These are phyloP conservation scores for Hydraecia micacea DNA, from an alignment of 2,888 invertebrate species.

Conservation along the genomic window DNA sequence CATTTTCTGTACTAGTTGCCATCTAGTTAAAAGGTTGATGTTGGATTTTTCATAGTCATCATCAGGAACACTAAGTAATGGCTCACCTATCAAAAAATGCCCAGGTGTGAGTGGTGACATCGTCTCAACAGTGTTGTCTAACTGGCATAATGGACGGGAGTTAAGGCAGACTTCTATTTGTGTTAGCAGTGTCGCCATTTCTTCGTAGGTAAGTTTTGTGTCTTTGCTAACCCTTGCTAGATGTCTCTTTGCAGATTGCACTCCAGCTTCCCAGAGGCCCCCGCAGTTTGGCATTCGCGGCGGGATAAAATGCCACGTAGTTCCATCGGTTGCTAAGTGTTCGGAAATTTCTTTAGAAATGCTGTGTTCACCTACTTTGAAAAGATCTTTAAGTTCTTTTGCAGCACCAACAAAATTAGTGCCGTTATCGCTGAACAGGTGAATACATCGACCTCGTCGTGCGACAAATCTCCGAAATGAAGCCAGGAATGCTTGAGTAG, in stretches of 20 bases:
- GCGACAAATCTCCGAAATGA: slow-evolving; percentile 57
- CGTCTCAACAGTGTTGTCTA: not conserved
- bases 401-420: slow-evolving; percentile 57
- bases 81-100: slow-evolving; percentile 32
- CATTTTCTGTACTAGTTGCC: no score
- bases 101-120: slow-evolving; percentile 2
- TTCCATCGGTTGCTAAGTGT: slow-evolving; percentile 32
- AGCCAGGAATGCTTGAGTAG: slow-evolving; percentile 53
- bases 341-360: slow-evolving; percentile 31
- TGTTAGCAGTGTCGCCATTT: no score
- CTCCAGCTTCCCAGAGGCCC: not conserved
- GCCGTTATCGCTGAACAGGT: slow-evolving; percentile 62
- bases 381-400: slow-evolving; percentile 37
- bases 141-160: no score
- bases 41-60: no score
- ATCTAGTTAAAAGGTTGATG: no score
- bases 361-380: slow-evolving; percentile 17
- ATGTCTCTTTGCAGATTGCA: not conserved
- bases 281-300: slow-evolving; percentile 47
- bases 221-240: not conserved
- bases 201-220: not conserved
- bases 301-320: slow-evolving; percentile 52
- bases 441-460: slow-evolving; percentile 46
- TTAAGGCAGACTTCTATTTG: not conserved
- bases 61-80: not conserved